Evolutionary conservation across 2,888 invertebrate genomes (phyloP).

Genomic region (Norana najaformis): DNA sequence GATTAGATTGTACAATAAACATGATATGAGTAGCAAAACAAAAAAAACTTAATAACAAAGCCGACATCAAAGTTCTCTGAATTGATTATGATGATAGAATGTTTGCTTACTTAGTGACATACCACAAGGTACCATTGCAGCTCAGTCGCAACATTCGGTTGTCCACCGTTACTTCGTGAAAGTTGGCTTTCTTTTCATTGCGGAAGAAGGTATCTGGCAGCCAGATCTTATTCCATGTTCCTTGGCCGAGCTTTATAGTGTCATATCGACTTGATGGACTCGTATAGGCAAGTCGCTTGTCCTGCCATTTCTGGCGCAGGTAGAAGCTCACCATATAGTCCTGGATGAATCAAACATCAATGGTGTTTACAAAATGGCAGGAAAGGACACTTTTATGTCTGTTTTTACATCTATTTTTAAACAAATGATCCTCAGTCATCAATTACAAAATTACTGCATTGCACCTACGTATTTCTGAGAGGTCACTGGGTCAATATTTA

Average conservation of each 20-base stretch:
- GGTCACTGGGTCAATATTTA: no score
- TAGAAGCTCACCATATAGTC: conserved; percentile 93
- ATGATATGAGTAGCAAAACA: neutral
- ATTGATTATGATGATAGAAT: conserved; percentile 1
- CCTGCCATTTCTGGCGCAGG: conserved; percentile 88
- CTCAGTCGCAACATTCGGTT: conserved; percentile 38
- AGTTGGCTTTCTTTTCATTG: conserved; percentile 41
- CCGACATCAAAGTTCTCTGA: neutral
- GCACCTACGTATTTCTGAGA: neutral
- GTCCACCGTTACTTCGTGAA: conserved; percentile 40
- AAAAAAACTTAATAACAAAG: neutral
- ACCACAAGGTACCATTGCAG: conserved; percentile 36
- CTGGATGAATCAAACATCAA: conserved; percentile 64
- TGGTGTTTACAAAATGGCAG: neutral
- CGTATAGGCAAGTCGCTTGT: conserved; percentile 71
- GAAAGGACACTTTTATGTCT: neutral
- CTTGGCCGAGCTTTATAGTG: conserved; percentile 37
- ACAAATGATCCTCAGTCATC: neutral
- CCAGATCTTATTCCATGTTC: conserved; percentile 40
- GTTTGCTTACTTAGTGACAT: conserved; percentile 39
- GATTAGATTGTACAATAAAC: neutral
- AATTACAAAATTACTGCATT: neutral
- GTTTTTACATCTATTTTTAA: neutral
- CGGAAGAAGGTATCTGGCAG: conserved; percentile 42
- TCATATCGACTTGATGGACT: conserved; percentile 29